Conservation (phyloP, 2,797 vertebrate genomes). For the Lacerta viridis region DNA sequence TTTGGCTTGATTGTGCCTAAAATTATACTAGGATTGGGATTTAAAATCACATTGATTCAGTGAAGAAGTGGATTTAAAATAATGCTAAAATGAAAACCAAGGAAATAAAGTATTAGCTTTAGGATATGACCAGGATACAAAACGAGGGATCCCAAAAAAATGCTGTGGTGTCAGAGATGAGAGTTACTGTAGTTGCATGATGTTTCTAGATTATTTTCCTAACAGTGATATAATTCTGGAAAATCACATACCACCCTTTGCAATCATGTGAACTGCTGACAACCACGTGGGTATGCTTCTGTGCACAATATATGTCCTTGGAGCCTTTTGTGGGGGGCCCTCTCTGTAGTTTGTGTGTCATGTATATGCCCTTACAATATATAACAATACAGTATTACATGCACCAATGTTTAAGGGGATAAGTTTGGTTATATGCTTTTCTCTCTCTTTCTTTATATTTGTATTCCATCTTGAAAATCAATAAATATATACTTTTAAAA, state of each 20-base stretch:
- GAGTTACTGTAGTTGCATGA: not conserved
- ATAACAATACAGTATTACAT: too few species aligned
- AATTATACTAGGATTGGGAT: not conserved
- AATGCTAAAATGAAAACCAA: not conserved
- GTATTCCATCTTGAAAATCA: too few species aligned
- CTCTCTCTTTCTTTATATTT: too few species aligned
- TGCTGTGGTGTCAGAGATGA: not conserved
- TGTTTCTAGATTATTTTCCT: not conserved
- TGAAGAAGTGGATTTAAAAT: not conserved
- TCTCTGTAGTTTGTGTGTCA: not conserved
- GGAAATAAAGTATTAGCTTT: not conserved
- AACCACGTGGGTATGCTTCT: not conserved
- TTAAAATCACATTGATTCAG: conserved; percentile 4
- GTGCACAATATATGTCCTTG: not conserved
- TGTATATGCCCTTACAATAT: too few species aligned
- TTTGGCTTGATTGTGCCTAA: not conserved
- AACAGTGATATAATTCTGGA: not conserved
- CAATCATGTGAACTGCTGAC: not conserved
- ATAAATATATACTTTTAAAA: too few species aligned
- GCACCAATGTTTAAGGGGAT: too few species aligned
- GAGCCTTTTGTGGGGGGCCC: not conserved
- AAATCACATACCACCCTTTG: not conserved
- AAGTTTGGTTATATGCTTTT: too few species aligned
- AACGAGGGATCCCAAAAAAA: not conserved
- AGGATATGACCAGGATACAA: not conserved